Percentiles rank a stretch among this genome's conserved stretches.
Conservation (phyloP, 1,140 invertebrate genomes). For the Alviniconcha marisindica region DNA sequence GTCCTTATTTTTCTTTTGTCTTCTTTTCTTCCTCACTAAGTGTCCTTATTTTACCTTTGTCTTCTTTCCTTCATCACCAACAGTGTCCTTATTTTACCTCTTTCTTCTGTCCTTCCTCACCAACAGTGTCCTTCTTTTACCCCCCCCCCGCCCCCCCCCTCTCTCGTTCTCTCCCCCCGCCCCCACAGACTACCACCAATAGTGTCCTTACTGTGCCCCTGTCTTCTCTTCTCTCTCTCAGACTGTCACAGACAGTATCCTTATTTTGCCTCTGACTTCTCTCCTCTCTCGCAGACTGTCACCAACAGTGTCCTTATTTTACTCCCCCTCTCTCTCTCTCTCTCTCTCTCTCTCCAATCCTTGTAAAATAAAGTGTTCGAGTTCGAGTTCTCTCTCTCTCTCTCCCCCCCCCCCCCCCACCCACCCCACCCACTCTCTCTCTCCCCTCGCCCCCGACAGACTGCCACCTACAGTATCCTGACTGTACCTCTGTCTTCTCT, state of each 20-base stretch:
- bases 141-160: background rate
- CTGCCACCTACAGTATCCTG: too few species aligned
- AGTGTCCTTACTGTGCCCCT: too few species aligned
- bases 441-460: background rate
- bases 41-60: background rate
- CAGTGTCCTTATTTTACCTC: background rate
- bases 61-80: background rate
- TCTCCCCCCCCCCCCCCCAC: too few species aligned
- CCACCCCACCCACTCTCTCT: background rate
- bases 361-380: too few species aligned
- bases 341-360: too few species aligned
- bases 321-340: too few species aligned
- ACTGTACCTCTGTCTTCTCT: too few species aligned
- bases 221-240: too few species aligned
- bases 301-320: background rate
- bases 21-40: background rate
- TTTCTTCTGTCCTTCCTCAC: background rate
- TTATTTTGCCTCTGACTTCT: too few species aligned
- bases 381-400: too few species aligned
- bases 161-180: background rate
- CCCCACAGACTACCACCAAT: background rate
- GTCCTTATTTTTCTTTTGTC: background rate
- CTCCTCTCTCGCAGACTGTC: too few species aligned
- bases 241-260: too few species aligned
- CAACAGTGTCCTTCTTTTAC: constrained; percentile 6